These are phyloP conservation scores for Falco cherrug DNA, from an alignment of 2,797 vertebrate species.

Conservation along the genomic window DNA sequence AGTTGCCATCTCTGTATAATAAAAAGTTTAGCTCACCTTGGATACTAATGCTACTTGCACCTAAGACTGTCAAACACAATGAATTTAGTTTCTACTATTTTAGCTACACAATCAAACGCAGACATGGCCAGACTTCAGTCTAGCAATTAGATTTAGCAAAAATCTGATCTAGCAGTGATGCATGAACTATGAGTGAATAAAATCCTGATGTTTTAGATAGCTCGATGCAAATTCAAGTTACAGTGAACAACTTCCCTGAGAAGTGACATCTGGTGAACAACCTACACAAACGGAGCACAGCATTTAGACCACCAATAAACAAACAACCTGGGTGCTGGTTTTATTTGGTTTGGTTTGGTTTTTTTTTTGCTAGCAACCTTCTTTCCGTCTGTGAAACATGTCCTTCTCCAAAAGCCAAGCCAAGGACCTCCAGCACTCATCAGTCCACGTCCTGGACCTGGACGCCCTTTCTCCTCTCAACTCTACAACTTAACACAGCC, in stretches of 20 bases:
- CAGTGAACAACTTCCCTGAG: not conserved
- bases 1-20: not conserved
- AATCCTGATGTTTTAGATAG: not conserved
- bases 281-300: not conserved
- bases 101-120: not conserved
- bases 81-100: not conserved
- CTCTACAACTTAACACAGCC: not conserved
- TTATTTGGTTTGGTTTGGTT: rapidly evolving
- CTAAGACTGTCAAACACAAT: not conserved
- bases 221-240: not conserved
- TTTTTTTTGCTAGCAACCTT: not conserved
- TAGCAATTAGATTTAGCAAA: not conserved
- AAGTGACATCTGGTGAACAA: not conserved
- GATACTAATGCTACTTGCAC: not conserved
- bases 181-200: not conserved
- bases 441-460: too few species aligned
- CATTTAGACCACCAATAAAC: not conserved
- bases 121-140: not conserved
- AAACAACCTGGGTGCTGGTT: not conserved
- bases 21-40: not conserved
- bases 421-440: not conserved
- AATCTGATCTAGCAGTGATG: not conserved
- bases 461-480: not conserved
- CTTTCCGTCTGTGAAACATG: not conserved
- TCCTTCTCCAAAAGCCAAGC: not conserved